Base-by-base conservation (phyloP, 2,888 invertebrate species). In the Ochropacha duplaris region DNA sequence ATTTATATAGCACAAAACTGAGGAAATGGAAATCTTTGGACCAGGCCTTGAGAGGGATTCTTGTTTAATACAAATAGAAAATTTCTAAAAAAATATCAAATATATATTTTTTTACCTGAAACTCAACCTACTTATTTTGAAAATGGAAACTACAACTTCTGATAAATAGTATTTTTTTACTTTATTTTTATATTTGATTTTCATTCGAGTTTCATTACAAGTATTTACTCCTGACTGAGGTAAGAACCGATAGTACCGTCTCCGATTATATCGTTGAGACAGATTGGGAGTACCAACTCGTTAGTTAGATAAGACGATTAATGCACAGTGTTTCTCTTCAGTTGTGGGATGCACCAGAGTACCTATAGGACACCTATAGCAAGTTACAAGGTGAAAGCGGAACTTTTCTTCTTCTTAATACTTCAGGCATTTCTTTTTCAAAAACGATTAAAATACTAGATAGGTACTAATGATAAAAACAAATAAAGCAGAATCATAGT, bases 231-330 rank as follows among this genome's bases (percentile, higher is more conserved):
- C 2, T 0, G n/a, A n/a, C 36, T 36, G 2, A 5, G 4, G 54
- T 64, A 62, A 61, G 60, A 64, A 59, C 57, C 49, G 49, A 28
- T 68, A 60, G 81, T 84, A 80, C 55, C 24, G 54, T n/a, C 51
- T 11, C 54, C 65, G 84, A 84, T 83, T 67, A 76, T 81, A 84
- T 84, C 83, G 64, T 58, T 52, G 72, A 79, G 81, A 83, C 81
- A 80, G 84, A 86, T 86, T 79, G 82, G 74, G 68, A 75, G 76
- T 74, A 76, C 76, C 64, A 65, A 76, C 79, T 85, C 78, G 83
- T 83, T 83, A 81, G 72, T 50, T 56, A 79, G 86, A 83, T 86
- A 85, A 81, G 72, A 69, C 74, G 78, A 80, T 83, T 80, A 80
- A 83, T 82, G 73, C 66, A 59, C 61, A 55, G 61, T 65, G 65